These are phyloP conservation scores for Synergus gifuensis DNA, from an alignment of 2,888 invertebrate genomes.

Conservation along the genomic window DNA sequence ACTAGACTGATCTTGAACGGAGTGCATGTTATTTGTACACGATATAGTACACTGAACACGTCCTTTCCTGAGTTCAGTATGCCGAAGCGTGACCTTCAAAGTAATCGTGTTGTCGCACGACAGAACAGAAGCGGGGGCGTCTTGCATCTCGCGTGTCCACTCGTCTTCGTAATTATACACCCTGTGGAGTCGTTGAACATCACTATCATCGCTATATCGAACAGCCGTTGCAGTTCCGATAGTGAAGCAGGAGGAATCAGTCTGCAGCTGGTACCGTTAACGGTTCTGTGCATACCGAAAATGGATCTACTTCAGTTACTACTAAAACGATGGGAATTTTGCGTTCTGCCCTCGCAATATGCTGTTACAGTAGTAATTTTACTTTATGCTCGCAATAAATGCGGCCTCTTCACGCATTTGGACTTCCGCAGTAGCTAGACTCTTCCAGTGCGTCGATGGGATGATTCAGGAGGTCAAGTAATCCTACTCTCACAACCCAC, in stretches of 20 bases:
- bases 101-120: slow-evolving; percentile 18
- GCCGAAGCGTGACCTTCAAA: slow-evolving; percentile 28
- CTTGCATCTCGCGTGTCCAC: slow-evolving; percentile 46
- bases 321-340: slow-evolving; percentile 73
- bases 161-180: slow-evolving; percentile 52
- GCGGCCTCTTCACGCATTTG: slow-evolving; percentile 61
- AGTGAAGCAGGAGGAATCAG: slow-evolving; percentile 50
- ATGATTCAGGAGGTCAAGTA: slow-evolving; percentile 28
- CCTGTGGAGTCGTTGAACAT: slow-evolving; percentile 46
- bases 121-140: slow-evolving; percentile 31
- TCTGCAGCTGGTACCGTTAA: slow-evolving; percentile 57
- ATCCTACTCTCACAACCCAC: slow-evolving; percentile 7
- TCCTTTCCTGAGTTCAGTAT: slow-evolving; percentile 33
- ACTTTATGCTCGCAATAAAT: slow-evolving; percentile 73
- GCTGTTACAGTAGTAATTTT: slow-evolving; percentile 70
- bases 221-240: slow-evolving; percentile 42
- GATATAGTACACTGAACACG: neutral
- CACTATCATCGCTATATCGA: slow-evolving; percentile 48
- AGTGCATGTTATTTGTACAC: neutral
- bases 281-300: slow-evolving; percentile 67
- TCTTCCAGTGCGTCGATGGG: slow-evolving; percentile 45
- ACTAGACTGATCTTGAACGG: neutral
- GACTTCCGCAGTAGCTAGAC: slow-evolving; percentile 64
- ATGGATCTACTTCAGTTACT: slow-evolving; percentile 68
- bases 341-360: slow-evolving; percentile 56